These are phyloP conservation scores for Thamnophis sirtalis DNA, from an alignment of 2,113 vertebrate species.

Conservation along the genomic window DNA sequence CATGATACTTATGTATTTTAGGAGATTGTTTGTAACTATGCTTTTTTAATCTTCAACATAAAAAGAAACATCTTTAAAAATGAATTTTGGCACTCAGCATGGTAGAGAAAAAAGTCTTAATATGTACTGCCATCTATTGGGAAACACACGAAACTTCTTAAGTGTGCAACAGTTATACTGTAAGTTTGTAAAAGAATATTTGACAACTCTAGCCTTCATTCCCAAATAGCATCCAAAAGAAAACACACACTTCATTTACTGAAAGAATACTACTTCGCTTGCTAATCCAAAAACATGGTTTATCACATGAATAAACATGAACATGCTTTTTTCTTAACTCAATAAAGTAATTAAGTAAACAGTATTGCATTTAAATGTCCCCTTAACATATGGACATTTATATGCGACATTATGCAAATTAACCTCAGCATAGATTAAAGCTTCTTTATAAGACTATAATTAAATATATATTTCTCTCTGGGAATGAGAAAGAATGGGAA, in stretches of 20 bases:
- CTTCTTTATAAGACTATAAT: not conserved
- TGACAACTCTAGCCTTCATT: not conserved
- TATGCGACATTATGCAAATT: not conserved
- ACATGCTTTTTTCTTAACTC: not conserved
- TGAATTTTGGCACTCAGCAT: not conserved
- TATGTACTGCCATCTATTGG: constrained; percentile 39
- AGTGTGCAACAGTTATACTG: not conserved
- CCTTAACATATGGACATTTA: not conserved
- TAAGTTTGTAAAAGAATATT: not conserved
- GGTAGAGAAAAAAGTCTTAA: not conserved
- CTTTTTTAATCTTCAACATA: not conserved
- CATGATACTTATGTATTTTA: not conserved
- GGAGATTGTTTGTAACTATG: not conserved
- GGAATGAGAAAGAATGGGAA: not conserved
- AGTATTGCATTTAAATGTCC: not conserved
- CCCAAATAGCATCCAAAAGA: not conserved
- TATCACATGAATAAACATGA: not conserved
- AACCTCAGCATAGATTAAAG: not conserved
- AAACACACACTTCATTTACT: not conserved
- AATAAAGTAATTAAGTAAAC: not conserved
- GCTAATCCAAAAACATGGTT: not conserved
- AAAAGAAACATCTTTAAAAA: not conserved
- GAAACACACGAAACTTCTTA: constrained; percentile 6
- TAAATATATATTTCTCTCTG: not conserved
- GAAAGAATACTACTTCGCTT: not conserved